Base-by-base conservation (phyloP, 2,888 invertebrate species). In the Pachliopta kotzebuea region DNA sequence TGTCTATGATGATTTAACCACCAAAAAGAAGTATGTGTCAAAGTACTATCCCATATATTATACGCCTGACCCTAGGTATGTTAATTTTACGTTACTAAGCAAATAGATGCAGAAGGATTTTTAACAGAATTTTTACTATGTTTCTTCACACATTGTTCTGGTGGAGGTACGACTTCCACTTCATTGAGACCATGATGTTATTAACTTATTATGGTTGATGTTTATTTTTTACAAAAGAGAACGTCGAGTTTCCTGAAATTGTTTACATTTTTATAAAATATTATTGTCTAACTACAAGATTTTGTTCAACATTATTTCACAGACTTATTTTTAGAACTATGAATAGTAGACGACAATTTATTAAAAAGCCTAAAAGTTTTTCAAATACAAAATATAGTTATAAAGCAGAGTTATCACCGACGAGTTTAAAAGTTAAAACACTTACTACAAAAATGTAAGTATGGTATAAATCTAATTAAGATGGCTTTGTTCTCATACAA, bases 41-140 rank as follows among this genome's bases (percentile, higher is more conserved):
- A 42, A 42, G 8, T 56, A 60, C 17, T 18, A 18, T 21, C 56
- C 56, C 11, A 52, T 23, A 60, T 18, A 53, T 23, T 65, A 65
- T 26, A 65, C 84, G 3, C 72, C 76, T 20, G 83, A 85, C 64
- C 64, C 70, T 7, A 79, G 84, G 84, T 84, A 67, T 45, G 11
- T 11, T 37, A 37, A 1, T 37, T 18, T 45, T 18, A 45, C 18
- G 7, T 18, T 45, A n/a, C 4, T 45, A 45, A 1, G 18, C 1
- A 45, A 45, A n/a, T 7, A n/a, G 45, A 14, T 37, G 4, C 14
- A 31, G 14, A 37, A 14, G 2, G 11, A 14, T 9, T 1, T 14
- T 14, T 0, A 4, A 11, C 14, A 37, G 11, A 37, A 2, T 37
- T 9, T 37, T 37, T 26, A 14, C 1, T 11, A 9, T 37, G 37